Evolutionary conservation across 2,797 vertebrate species (phyloP), one percentile per base, ranked within the genome.

Genomic region (Spondyliosoma cantharus): DNA sequence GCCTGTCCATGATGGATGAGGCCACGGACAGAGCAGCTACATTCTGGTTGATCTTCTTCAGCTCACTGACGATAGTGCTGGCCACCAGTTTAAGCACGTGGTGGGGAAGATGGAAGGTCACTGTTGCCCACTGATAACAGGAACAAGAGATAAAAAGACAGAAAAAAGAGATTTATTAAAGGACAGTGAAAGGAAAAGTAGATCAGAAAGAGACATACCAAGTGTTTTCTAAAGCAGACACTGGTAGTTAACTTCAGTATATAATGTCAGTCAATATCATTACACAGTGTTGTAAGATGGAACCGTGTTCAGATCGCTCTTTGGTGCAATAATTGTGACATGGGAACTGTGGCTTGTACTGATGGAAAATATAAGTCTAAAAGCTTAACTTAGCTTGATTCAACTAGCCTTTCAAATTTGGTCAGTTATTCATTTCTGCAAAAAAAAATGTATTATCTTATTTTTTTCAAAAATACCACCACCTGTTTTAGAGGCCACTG

Each of bases 31-130:
- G 96, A 94, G 98, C 98, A 93, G 98, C 97, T 88, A 99, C 94
- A 93, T 99, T 99, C 95, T 98, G 98, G 96, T 98, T 99, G 92
- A 99, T 96, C 95, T 99, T 99, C 96, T 99, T 99, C 91, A 99
- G 96, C 96, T 99, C 98, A 87, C 95, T 97, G 92, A 99, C 98
- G 77, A 99, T 96, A 94, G 96, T 96, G 90, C 95, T 95, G 79
- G 97, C 97, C 88, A 98, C 96, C 87, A 97, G 96, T 93, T 97
- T 99, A 92, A 99, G 95, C 84, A 98, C 94, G 57, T 99, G 97
- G 93, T 99, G 97, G 86, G 98, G 97, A 89, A 99, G 98, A 93
- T 98, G 97, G 93, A 99, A 97, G 83, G 94, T 99, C 92, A 99
- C 98, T 0, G 98, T 99, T 52, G 98, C 98, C 98, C 98, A 99